phyloP scores from a whole-genome alignment of 1,140 invertebrate genomes.

The Magallana ariakensis region DNA sequence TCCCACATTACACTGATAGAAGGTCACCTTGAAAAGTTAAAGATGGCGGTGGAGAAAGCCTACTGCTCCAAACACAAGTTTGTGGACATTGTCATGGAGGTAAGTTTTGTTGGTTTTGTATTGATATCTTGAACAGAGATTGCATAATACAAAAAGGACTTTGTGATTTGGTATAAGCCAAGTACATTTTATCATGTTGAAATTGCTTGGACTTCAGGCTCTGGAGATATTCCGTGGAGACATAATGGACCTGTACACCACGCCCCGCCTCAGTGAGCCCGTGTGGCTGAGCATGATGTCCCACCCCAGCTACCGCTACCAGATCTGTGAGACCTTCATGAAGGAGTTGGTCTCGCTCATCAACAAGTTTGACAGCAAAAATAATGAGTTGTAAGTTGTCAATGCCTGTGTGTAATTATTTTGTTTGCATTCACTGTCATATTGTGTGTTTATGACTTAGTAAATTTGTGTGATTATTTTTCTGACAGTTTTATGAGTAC shows the following conservation, averaged over 20 bases:
- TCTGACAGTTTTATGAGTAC: slow-evolving; percentile 92
- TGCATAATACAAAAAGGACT: no score
- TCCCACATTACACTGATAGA: slow-evolving; percentile 90
- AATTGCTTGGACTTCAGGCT: slow-evolving; percentile 64
- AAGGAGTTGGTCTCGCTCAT: slow-evolving; percentile 78
- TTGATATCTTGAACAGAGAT: no score
- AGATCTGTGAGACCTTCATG: slow-evolving; percentile 78
- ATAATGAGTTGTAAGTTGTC: slow-evolving; percentile 89
- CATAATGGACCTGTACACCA: slow-evolving; percentile 86
- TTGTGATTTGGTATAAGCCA: no score
- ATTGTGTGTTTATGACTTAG: no score
- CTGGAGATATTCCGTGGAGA: slow-evolving; percentile 79
- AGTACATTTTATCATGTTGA: no score
- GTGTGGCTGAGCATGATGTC: slow-evolving; percentile 85
- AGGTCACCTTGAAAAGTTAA: slow-evolving; percentile 87
- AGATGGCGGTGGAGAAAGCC: slow-evolving; percentile 79
- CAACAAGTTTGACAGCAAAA: slow-evolving; percentile 85
- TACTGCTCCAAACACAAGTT: slow-evolving; percentile 83
- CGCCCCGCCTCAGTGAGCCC: slow-evolving; percentile 84
- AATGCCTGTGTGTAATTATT: no score
- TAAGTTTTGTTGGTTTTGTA: slow-evolving; percentile 69
- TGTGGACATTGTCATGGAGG: slow-evolving; percentile 83
- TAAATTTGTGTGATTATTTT: slow-evolving; percentile 44
- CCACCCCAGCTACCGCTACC: slow-evolving; percentile 74
- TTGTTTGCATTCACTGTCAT: no score